Conservation (phyloP, 2,797 vertebrate genomes). For the Nyctalus aviator region DNA sequence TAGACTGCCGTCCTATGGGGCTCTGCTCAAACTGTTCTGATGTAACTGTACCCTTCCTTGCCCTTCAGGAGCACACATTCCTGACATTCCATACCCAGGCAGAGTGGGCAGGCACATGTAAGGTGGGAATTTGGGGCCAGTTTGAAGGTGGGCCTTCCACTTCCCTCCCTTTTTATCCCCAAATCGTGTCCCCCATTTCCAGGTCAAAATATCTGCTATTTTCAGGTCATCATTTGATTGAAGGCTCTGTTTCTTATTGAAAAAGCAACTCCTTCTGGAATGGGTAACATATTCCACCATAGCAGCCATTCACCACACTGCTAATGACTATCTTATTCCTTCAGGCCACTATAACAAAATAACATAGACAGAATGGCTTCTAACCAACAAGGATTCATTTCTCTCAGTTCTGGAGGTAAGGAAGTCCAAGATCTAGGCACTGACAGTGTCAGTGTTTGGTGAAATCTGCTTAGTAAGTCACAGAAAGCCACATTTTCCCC, state of each 20-base stretch:
- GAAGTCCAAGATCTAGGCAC: not conserved
- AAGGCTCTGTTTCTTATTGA: constrained; percentile 7
- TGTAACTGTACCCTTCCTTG: not conserved
- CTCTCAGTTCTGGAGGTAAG: not conserved
- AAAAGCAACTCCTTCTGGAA: not conserved
- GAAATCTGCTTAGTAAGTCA: not conserved
- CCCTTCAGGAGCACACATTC: not conserved
- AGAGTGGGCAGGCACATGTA: not conserved
- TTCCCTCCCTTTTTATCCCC: not conserved
- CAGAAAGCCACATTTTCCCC: not conserved
- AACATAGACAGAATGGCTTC: not conserved
- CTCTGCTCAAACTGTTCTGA: not conserved
- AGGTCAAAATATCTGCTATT: not conserved
- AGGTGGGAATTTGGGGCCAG: not conserved
- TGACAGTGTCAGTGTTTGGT: not conserved
- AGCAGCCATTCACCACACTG: not conserved
- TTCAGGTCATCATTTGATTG: not conserved
- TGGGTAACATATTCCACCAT: not conserved
- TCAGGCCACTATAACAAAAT: not conserved
- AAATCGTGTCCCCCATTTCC: not conserved
- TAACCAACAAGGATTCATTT: not conserved
- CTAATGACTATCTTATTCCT: not conserved
- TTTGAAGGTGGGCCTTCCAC: not conserved
- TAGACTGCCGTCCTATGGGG: not conserved
- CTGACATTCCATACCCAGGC: not conserved